Evolutionary conservation across 2,113 vertebrate genomes (phyloP), one percentile per base, ranked within the genome.

Genomic region (Pyrgilauda ruficollis): DNA sequence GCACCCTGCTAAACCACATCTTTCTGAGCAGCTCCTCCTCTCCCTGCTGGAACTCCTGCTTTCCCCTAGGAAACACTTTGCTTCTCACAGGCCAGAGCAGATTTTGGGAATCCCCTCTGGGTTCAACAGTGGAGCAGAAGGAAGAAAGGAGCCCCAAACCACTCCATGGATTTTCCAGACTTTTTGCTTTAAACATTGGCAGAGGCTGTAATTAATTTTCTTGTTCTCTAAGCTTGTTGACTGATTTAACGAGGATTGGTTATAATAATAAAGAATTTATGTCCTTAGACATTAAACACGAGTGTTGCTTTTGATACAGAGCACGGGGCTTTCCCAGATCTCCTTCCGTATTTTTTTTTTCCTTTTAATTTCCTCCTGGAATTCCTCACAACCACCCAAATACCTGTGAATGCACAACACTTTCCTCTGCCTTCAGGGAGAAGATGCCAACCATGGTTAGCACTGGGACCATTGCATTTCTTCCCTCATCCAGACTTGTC

Each of bases 191-290:
- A 84, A 59, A 80, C 30, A 0, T 82, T 56, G 41, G 76, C 52
- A 53, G 44, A 68, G 23, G 61, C 53, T 69, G 64, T 73, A 64
- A 88, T 92, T 93, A 6, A 89, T 94, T 96, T 93, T 84, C 94
- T 90, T 73, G 81, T 92, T 88, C 77, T 28, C 61, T 7, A 44
- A 35, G 17, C 31, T 80, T 47, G 56, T 43, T 94, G 92, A 84
- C 49, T 87, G 91, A 87, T 91, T 91, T 89, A 92, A 86, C 53
- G 37, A 89, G 79, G 77, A 18, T 37, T 77, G 84, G 22, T 83
- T 83, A 72, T 52, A 96, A 95, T 89, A 89, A 85, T 62, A 63
- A 78, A 92, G 92, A 75, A 95, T 93, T 90, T 87, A 94, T 81
- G 74, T 63, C 67, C 67, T 89, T 46, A 91, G 30, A 85, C 49